Conservation (phyloP, 2,113 vertebrate genomes). For the Prionailurus viverrinus region DNA sequence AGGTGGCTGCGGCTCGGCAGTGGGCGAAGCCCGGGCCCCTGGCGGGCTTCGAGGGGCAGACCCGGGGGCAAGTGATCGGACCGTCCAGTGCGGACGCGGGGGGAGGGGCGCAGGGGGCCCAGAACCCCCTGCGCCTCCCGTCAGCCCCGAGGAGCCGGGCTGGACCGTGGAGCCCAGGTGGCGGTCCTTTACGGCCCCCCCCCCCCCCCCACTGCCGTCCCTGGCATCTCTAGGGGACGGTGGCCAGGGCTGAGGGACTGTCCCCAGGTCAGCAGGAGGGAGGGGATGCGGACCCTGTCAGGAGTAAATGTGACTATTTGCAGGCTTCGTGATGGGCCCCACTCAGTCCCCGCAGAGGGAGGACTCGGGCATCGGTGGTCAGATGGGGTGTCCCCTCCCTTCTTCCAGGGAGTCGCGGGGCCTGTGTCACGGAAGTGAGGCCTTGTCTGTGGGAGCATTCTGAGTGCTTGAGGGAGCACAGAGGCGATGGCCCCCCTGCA, state of each 20-base stretch:
- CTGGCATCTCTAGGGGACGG: not conserved
- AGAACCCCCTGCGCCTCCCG: not conserved
- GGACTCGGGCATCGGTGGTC: rapidly evolving
- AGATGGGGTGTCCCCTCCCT: not conserved
- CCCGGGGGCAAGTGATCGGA: no score
- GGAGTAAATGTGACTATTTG: not conserved
- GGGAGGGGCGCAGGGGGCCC: no score
- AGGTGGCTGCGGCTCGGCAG: not conserved
- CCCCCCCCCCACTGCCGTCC: no score
- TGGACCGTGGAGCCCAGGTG: not conserved
- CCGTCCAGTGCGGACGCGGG: no score
- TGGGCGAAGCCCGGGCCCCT: not conserved
- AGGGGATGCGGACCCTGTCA: not conserved
- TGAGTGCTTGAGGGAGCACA: not conserved
- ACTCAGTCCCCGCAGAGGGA: not conserved
- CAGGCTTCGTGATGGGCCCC: no score
- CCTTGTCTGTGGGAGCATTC: not conserved
- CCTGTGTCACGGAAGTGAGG: not conserved
- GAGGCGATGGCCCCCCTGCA: not conserved
- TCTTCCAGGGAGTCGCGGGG: not conserved
- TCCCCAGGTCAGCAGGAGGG: not conserved
- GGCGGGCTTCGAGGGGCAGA: not conserved
- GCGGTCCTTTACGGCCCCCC: no score
- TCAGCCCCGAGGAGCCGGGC: not conserved
- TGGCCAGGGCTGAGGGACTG: no score